phyloP scores from a whole-genome alignment of 2,113 vertebrate species.

The Saguinus imperator region DNA sequence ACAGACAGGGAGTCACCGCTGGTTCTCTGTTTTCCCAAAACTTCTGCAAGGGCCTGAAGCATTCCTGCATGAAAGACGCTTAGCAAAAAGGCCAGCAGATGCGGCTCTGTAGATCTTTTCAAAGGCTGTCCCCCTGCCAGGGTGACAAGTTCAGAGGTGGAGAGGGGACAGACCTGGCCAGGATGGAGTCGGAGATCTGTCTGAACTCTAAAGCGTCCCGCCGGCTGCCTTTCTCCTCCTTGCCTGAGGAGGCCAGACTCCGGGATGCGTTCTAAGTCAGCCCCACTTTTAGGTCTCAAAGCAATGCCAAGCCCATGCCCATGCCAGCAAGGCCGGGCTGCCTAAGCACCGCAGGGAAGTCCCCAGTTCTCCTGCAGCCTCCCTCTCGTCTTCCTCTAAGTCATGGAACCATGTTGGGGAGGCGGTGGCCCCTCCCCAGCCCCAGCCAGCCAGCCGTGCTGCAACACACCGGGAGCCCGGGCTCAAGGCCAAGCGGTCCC shows the following conservation, averaged over 20 bases:
- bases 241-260: accelerated
- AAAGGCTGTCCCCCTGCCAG: neutral
- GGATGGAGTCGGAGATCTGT: neutral
- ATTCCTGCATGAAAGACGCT: neutral
- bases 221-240: neutral
- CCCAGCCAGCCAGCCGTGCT: neutral
- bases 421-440: accelerated
- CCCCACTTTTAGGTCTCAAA: neutral
- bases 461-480: neutral
- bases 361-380: neutral
- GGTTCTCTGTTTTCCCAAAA: neutral
- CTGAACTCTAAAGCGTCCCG: accelerated
- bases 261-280: neutral
- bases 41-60: neutral
- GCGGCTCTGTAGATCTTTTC: neutral
- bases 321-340: neutral
- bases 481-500: neutral
- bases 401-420: neutral
- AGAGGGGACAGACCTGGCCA: too few relatives aligned
- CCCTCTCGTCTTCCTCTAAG: neutral
- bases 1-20: neutral
- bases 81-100: neutral
- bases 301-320: neutral
- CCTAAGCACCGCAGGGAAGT: neutral
- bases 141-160: neutral